phyloP scores from a whole-genome alignment of 2,888 invertebrate genomes.

The Dryococelus australis region DNA sequence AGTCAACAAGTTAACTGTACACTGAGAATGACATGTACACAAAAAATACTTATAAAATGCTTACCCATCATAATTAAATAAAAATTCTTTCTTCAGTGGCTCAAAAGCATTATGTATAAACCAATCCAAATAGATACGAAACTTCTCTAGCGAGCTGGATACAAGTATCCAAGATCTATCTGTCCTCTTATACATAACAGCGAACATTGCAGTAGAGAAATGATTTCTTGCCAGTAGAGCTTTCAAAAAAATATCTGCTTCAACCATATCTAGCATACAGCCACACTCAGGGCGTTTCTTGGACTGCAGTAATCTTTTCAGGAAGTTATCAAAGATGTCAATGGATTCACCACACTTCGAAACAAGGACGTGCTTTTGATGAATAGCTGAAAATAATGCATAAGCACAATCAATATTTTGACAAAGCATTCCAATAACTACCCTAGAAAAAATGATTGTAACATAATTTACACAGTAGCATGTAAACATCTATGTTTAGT shows the following conservation, averaged over 20 bases:
- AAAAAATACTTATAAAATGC: background rate
- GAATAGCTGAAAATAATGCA: background rate
- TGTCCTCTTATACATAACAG: background rate
- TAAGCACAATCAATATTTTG: no score
- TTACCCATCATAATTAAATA: background rate
- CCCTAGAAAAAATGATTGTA: no score
- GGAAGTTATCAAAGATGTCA: background rate
- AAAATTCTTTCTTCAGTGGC: background rate
- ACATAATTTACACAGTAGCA: no score
- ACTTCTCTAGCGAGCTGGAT: background rate
- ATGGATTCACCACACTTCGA: background rate
- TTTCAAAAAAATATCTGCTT: background rate
- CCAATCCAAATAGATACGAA: background rate
- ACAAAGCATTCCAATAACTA: no score
- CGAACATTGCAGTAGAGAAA: background rate
- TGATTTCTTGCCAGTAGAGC: background rate
- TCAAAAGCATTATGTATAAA: background rate
- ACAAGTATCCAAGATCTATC: background rate
- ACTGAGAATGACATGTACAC: background rate
- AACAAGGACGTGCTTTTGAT: background rate
- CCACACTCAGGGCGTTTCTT: background rate
- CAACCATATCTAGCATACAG: background rate
- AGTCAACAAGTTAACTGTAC: no score
- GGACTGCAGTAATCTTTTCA: background rate
- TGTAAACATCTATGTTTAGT: no score